These are phyloP conservation scores for Drosophila sordidula DNA, from an alignment of 2,888 invertebrate genomes.

Conservation along the genomic window DNA sequence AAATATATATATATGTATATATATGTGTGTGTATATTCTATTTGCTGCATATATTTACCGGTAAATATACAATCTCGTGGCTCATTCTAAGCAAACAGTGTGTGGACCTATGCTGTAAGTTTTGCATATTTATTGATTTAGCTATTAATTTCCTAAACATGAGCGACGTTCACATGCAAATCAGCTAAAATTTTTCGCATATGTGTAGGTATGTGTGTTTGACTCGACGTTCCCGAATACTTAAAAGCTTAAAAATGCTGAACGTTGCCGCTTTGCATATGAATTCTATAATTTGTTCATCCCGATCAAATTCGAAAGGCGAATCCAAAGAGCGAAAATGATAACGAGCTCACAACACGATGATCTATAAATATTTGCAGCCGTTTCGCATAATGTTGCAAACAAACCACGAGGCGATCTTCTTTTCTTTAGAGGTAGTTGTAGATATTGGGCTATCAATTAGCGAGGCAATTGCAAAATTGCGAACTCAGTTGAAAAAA, in stretches of 20 bases:
- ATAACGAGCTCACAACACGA: slow-evolving; percentile 16
- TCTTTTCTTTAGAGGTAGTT: neutral
- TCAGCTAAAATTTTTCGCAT: slow-evolving; percentile 31
- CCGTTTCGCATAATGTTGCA: slow-evolving; percentile 42
- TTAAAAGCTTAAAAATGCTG: slow-evolving; percentile 17
- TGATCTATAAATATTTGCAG: slow-evolving; percentile 55
- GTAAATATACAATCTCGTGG: slow-evolving; percentile 35
- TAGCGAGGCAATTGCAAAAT: slow-evolving; percentile 46
- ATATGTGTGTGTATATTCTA: slow-evolving; percentile 5
- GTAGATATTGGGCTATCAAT: slow-evolving; percentile 42
- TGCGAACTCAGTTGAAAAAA: slow-evolving; percentile 23
- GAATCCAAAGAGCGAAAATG: neutral
- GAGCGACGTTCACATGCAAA: slow-evolving; percentile 67
- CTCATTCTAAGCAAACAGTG: slow-evolving; percentile 46
- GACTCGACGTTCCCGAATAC: slow-evolving; percentile 26
- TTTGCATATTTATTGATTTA: slow-evolving; percentile 66
- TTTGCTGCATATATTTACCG: slow-evolving; percentile 19
- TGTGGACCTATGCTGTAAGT: slow-evolving; percentile 53
- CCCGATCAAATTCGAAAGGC: slow-evolving; percentile 20
- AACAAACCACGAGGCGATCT: neutral
- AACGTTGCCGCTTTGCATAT: slow-evolving; percentile 49
- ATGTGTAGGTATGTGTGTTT: neutral
- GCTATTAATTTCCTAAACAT: slow-evolving; percentile 57
- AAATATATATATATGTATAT: slow-evolving; percentile 3
- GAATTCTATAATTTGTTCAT: slow-evolving; percentile 40